phyloP scores from a whole-genome alignment of 1,140 invertebrate species.

The Micrasema minimum region DNA sequence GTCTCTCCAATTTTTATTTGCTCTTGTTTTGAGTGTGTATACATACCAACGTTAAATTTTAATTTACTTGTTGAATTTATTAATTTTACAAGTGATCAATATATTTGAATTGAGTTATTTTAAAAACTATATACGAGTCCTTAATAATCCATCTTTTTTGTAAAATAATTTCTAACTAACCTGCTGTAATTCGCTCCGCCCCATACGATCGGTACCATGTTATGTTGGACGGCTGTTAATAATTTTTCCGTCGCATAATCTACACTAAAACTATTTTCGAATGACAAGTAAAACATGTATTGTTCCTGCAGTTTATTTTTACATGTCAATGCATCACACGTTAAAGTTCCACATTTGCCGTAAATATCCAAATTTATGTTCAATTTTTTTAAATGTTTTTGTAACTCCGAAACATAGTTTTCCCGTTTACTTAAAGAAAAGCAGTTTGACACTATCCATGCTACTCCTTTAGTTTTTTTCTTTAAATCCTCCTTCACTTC shows the following conservation, averaged over 20 bases:
- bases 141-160: too few species aligned
- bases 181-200: slow-evolving; percentile 42
- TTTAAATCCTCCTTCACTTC: slow-evolving; percentile 56
- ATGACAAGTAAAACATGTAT: slow-evolving; percentile 78
- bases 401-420: slow-evolving; percentile 68
- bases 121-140: background rate
- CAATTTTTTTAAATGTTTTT: slow-evolving; percentile 63
- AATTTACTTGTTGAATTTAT: background rate
- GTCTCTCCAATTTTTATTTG: too few species aligned
- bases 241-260: slow-evolving; percentile 72
- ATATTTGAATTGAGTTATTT: background rate
- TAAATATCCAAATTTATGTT: slow-evolving; percentile 71
- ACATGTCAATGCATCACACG: slow-evolving; percentile 60
- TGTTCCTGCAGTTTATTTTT: slow-evolving; percentile 61
- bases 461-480: slow-evolving; percentile 63
- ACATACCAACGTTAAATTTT: background rate
- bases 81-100: background rate
- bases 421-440: slow-evolving; percentile 65
- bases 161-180: too few species aligned
- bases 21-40: too few species aligned
- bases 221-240: slow-evolving; percentile 35
- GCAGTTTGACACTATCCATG: slow-evolving; percentile 77
- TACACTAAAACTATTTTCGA: slow-evolving; percentile 72
- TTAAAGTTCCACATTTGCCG: slow-evolving; percentile 69
- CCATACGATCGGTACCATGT: slow-evolving; percentile 46